These are phyloP conservation scores for Homarus gammarus DNA, from an alignment of 2,888 invertebrate genomes.

Conservation along the genomic window DNA sequence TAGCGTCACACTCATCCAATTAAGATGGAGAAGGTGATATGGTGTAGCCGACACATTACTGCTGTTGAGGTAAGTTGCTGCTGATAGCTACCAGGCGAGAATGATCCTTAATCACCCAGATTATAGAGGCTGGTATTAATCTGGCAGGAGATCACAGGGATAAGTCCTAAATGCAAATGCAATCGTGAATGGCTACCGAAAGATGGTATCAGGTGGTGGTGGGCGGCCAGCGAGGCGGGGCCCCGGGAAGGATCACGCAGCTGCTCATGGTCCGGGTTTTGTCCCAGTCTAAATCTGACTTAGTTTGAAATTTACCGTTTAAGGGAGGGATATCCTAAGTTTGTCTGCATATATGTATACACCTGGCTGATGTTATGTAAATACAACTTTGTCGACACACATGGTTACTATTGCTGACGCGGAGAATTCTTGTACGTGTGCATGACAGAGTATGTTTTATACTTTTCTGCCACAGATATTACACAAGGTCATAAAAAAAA, in stretches of 20 bases:
- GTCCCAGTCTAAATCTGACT: neutral
- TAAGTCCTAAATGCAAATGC: conserved; percentile 24
- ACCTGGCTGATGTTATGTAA: conserved; percentile 4
- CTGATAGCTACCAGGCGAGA: neutral
- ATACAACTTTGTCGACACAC: neutral
- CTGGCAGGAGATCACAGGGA: neutral
- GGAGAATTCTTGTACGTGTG: too few species aligned
- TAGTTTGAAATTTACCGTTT: neutral
- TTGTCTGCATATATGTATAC: neutral
- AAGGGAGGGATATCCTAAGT: neutral
- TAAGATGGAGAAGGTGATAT: conserved; percentile 33
- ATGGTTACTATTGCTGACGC: too few species aligned
- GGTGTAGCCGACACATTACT: conserved; percentile 27
- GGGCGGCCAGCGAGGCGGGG: neutral
- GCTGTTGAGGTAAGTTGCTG: neutral
- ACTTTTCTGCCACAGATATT: too few species aligned
- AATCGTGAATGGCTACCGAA: conserved; percentile 10
- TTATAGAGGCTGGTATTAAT: conserved; percentile 17
- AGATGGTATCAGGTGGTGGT: conserved; percentile 19
- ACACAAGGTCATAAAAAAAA: too few species aligned
- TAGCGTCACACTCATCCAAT: conserved; percentile 35
- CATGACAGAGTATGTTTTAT: too few species aligned
- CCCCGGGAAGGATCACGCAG: neutral
- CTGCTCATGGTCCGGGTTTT: neutral
- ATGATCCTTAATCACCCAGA: conserved; percentile 23